phyloP scores from a whole-genome alignment of 2,113 vertebrate species.

The Gorsachius goisagi region DNA sequence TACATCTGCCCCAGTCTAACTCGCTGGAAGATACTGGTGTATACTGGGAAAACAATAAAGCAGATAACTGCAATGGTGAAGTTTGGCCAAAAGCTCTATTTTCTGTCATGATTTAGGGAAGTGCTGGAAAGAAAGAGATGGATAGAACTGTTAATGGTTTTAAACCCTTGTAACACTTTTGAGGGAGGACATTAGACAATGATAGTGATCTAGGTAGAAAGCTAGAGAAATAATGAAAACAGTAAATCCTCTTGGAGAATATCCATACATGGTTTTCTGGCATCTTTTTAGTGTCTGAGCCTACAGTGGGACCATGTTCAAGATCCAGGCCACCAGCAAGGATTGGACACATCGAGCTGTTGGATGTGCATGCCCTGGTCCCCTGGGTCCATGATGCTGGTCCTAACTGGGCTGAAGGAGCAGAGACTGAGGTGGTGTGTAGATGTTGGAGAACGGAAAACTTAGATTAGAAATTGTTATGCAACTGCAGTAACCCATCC shows the following conservation, averaged over 20 bases:
- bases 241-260: background rate
- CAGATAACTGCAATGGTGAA: background rate
- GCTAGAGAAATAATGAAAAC: background rate
- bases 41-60: background rate
- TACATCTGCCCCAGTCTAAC: background rate
- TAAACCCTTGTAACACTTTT: fast-evolving
- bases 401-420: background rate
- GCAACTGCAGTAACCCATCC: background rate
- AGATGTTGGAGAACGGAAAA: background rate
- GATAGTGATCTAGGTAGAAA: background rate
- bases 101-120: background rate
- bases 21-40: background rate
- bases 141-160: background rate
- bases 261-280: background rate
- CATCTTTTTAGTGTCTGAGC: background rate
- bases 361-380: background rate
- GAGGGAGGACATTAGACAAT: background rate
- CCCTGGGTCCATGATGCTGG: fast-evolving
- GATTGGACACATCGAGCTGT: background rate
- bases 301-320: fast-evolving
- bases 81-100: background rate
- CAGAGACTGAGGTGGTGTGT: background rate
- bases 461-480: background rate
- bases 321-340: background rate
- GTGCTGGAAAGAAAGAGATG: background rate